Percentiles rank a stretch among this genome's conserved stretches.
Evolutionary conservation across 2,888 invertebrate genomes (phyloP).

Genomic region (Drosophila melanosoma): DNA sequence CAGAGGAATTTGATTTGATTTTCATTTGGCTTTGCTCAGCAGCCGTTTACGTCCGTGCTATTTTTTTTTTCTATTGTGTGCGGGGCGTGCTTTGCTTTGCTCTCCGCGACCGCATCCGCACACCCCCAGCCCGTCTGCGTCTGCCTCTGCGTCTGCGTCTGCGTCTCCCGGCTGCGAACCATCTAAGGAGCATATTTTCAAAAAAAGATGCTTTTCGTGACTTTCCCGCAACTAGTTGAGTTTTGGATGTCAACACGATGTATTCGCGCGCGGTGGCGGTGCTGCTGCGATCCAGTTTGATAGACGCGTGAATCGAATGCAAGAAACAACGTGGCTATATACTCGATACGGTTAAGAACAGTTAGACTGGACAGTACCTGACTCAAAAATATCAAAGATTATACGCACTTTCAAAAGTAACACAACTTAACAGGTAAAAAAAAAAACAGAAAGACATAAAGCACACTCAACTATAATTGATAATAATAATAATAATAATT

Average conservation of each 20-base stretch:
- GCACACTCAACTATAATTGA: background rate
- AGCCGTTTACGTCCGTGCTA: conserved; percentile 41
- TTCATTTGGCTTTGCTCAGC: conserved; percentile 59
- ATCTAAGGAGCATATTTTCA: conserved; percentile 85
- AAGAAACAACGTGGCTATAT: conserved; percentile 10
- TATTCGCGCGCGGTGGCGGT: conserved; percentile 69
- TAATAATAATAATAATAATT: too few species aligned
- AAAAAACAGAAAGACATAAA: background rate
- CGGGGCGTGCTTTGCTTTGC: conserved; percentile 59
- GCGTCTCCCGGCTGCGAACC: conserved; percentile 69
- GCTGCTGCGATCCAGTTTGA: conserved; percentile 47
- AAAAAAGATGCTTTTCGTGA: conserved; percentile 74
- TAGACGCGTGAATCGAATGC: conserved; percentile 30
- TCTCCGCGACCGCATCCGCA: conserved; percentile 40
- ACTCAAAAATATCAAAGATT: conserved; percentile 14
- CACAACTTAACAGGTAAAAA: conserved; percentile 17
- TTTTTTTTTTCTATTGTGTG: conserved; percentile 72
- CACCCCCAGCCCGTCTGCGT: conserved; percentile 25
- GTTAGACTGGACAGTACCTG: conserved; percentile 17
- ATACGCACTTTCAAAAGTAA: background rate
- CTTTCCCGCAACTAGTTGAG: conserved; percentile 84
- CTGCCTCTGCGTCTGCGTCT: conserved; percentile 29
- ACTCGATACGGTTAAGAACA: background rate
- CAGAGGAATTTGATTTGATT: conserved; percentile 70
- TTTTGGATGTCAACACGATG: conserved; percentile 85